A percentile compares a stretch with the other conserved stretches of the same genome.
Conservation (phyloP, 2,797 vertebrate genomes). For the Malacoctenus gilli region DNA sequence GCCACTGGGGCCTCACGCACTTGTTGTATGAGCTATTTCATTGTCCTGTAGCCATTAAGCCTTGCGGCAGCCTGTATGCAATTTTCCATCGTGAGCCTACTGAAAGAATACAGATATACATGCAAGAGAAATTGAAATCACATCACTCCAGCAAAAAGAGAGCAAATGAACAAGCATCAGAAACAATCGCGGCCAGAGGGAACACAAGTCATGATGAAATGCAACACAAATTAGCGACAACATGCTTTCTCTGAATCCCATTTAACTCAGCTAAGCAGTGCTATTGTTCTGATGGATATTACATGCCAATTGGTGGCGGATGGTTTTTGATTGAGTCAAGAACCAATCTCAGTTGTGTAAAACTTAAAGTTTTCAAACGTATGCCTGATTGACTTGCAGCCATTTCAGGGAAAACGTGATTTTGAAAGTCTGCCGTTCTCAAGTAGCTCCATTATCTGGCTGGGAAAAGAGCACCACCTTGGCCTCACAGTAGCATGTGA, state of each 20-base stretch:
- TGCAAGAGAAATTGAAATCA: too few species aligned
- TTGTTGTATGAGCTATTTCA: too few species aligned
- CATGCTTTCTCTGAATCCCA: constrained; percentile 1
- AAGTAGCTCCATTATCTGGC: constrained; percentile 18
- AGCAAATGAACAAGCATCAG: too few species aligned
- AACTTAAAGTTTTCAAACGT: constrained; percentile 10
- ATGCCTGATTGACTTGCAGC: constrained; percentile 2
- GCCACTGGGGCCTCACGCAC: not conserved
- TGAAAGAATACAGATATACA: too few species aligned
- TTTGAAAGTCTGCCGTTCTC: constrained; percentile 14
- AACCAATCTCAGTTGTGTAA: not conserved
- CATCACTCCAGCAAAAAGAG: too few species aligned
- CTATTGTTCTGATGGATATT: not conserved
- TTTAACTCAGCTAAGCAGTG: not conserved
- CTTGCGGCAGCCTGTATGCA: too few species aligned
- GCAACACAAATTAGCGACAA: too few species aligned
- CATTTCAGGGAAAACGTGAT: constrained; percentile 14
- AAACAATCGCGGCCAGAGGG: too few species aligned
- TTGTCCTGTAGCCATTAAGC: too few species aligned
- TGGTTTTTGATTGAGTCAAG: not conserved
- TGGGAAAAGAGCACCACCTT: constrained; percentile 15
- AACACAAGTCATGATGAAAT: too few species aligned
- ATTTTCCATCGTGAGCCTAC: too few species aligned
- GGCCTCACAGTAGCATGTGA: constrained; percentile 3
- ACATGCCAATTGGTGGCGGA: not conserved